These are phyloP conservation scores for Cryptoblepharus egeriae DNA, from an alignment of 2,797 vertebrate genomes.

Conservation along the genomic window DNA sequence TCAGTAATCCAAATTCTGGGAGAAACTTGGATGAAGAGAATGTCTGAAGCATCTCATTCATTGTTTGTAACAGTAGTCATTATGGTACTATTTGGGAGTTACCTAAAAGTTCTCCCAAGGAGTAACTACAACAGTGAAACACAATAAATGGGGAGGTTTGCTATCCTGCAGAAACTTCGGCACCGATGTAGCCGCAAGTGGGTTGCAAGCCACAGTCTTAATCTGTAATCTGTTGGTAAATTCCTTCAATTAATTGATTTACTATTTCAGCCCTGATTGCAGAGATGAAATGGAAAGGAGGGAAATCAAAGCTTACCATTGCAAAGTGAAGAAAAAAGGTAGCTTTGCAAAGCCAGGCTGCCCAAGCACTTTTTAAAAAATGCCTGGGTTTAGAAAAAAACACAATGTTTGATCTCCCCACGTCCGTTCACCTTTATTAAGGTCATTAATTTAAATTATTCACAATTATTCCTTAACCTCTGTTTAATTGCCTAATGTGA, in stretches of 20 bases:
- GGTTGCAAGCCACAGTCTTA: background rate
- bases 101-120: no score
- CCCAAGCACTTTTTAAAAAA: background rate
- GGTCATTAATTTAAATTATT: slow-evolving; percentile 43
- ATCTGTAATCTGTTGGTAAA: background rate
- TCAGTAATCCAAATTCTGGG: no score
- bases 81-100: no score
- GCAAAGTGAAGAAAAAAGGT: background rate
- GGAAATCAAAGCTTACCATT: slow-evolving; percentile 24
- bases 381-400: background rate
- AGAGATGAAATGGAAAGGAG: background rate
- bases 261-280: background rate
- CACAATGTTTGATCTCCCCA: slow-evolving; percentile 20
- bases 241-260: background rate
- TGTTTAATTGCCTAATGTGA: slow-evolving; percentile 14
- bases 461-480: slow-evolving; percentile 34
- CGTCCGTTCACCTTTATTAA: slow-evolving; percentile 34
- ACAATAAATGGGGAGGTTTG: no score
- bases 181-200: background rate
- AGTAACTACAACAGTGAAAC: no score
- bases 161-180: no score
- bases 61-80: no score
- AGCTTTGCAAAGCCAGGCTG: background rate
- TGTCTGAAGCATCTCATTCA: no score
- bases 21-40: no score